Conservation (phyloP, 2,113 vertebrate genomes). For the Lamprologus callipterus region DNA sequence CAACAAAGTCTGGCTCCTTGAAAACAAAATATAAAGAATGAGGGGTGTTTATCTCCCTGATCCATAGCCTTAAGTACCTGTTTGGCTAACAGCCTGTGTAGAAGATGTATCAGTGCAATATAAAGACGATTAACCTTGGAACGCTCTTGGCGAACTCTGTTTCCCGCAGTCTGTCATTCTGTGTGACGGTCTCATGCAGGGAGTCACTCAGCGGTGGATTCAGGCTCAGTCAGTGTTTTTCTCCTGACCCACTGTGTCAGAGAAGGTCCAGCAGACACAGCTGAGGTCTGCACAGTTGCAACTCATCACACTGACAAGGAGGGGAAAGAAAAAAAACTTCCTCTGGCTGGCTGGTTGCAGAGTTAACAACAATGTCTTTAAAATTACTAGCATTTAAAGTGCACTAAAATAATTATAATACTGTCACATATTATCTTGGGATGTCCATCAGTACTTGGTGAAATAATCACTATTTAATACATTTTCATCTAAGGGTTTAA, state of each 20-base stretch:
- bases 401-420: slow-evolving; percentile 37
- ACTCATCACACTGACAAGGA: neutral
- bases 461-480: slow-evolving; percentile 28
- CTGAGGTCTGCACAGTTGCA: neutral
- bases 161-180: neutral
- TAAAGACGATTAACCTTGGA: slow-evolving; percentile 35
- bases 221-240: neutral
- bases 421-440: neutral
- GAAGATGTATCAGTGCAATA: neutral
- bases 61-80: slow-evolving; percentile 16
- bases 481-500: neutral
- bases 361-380: neutral
- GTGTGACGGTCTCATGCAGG: neutral
- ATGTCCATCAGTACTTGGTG: neutral
- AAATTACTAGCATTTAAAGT: slow-evolving; percentile 24
- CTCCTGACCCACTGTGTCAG: neutral
- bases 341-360: neutral
- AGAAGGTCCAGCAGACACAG: slow-evolving; percentile 2
- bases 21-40: neutral
- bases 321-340: neutral
- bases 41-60: neutral
- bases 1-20: neutral
- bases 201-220: neutral
- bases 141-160: neutral
- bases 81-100: slow-evolving; percentile 15